Evolutionary conservation across 1,140 invertebrate genomes (phyloP), one percentile per base, ranked within the genome.

Genomic region (Drosophila hydei): DNA sequence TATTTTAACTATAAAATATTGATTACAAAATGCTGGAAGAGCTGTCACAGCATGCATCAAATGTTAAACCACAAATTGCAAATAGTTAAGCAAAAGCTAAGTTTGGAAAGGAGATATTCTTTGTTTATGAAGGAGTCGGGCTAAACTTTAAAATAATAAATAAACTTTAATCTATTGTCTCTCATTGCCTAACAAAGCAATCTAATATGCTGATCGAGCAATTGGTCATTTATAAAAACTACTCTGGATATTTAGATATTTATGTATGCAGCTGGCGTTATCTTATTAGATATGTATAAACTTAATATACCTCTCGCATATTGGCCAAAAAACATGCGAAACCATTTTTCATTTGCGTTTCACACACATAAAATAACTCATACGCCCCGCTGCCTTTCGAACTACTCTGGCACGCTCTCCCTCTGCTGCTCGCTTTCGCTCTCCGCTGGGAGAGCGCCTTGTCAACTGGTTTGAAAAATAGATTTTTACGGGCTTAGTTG

Each of bases 381-480:
- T 55, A 72, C 62, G 55, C 54, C 69, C 69, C 62, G 40, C 6
- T 67, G 69, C 69, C 61, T 65, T 12, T 21, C 16, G 33, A 51
- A 71, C 68, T 65, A 71, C 6, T 6, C 6, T 6, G 25, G 25
- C 25, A 27, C 25, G 25, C 68, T 71, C 50, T 5, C 11, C 21
- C 33, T 27, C 25, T 33, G 30, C 21, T 7, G 1, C 45, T 21
- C 18, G n/a, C 38, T 18, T 3, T 2, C 16, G 3, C 23, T 11
- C 55, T 23, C 18, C 33, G 51, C 47, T 67, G 30, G 47, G 42
- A 64, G 62, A 54, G 42, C 48, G 80, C 81, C 83, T 87, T 87
- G 81, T 87, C 83, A 88, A 87, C 81, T 81, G 83, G 81, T 78
- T 87, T 87, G 83, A 87, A 88, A 87, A 87, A 87, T 87, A 87